Percentiles rank a stretch among this genome's conserved stretches.
These are phyloP conservation scores for Tadarida brasiliensis DNA, from an alignment of 2,797 vertebrate species.

Conservation along the genomic window DNA sequence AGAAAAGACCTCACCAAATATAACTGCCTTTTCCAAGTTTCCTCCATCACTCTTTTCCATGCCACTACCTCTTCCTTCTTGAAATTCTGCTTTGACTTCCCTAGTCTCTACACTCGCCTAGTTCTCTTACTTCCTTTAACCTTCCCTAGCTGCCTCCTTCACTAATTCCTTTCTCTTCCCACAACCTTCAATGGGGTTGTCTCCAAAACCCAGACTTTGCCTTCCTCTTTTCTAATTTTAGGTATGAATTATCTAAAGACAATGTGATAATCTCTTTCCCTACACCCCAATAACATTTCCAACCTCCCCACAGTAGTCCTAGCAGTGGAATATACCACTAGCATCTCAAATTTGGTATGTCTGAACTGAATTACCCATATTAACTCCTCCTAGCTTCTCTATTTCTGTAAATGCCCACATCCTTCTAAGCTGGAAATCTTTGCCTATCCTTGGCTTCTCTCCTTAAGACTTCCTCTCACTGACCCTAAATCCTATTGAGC, in stretches of 20 bases:
- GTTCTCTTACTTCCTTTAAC: background rate
- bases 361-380: constrained; percentile 21
- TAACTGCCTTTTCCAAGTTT: background rate
- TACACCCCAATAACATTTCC: background rate
- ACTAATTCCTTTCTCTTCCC: background rate
- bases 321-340: background rate
- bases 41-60: background rate
- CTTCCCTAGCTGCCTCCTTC: background rate
- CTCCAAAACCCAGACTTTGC: background rate
- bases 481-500: background rate
- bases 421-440: constrained; percentile 23
- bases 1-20: background rate
- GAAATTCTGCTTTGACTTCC: constrained; percentile 39
- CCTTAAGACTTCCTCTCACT: background rate
- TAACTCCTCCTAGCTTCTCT: background rate
- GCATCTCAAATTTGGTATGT: background rate
- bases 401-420: constrained; percentile 38
- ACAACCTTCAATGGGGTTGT: background rate
- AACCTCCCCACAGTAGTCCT: background rate
- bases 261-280: background rate
- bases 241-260: background rate
- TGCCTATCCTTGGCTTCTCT: background rate
- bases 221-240: constrained; percentile 11
- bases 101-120: background rate
- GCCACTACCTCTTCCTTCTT: background rate